Percentiles rank a stretch among this genome's conserved stretches.
phyloP scores from a whole-genome alignment of 2,888 invertebrate species.

The Argyra leucocephala region DNA sequence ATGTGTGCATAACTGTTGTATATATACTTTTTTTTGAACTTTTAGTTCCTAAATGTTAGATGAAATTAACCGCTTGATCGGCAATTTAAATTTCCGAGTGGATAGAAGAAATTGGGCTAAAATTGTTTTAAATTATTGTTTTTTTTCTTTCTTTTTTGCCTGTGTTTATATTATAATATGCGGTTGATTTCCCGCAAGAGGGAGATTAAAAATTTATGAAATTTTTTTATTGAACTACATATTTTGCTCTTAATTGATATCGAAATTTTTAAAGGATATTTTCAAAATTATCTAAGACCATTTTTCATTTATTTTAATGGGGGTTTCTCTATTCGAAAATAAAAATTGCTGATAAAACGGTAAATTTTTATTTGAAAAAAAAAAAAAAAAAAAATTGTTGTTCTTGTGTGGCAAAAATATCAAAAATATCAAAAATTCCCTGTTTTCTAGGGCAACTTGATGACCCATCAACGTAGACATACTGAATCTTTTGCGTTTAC shows the following conservation, averaged over 20 bases:
- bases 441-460: slow-evolving; percentile 6
- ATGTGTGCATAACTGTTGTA: slow-evolving; percentile 1
- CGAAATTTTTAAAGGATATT: not conserved
- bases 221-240: not conserved
- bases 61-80: slow-evolving; percentile 4
- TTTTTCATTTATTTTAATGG: not conserved
- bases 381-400: not conserved
- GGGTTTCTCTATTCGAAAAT: slow-evolving; percentile 2
- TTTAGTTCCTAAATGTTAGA: not conserved
- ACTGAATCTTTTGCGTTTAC: slow-evolving; percentile 4
- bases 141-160: no score
- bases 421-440: not conserved
- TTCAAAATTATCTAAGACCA: not conserved
- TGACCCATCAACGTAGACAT: slow-evolving; percentile 3
- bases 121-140: not conserved
- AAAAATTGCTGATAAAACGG: slow-evolving; percentile 6
- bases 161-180: no score
- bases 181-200: no score
- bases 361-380: not conserved
- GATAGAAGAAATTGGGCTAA: not conserved
- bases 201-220: no score
- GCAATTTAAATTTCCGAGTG: slow-evolving; percentile 3
- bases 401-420: not conserved
- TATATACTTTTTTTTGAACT: not conserved
- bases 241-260: not conserved